Conservation (phyloP, 2,797 vertebrate species). For the Siniperca undulata region DNA sequence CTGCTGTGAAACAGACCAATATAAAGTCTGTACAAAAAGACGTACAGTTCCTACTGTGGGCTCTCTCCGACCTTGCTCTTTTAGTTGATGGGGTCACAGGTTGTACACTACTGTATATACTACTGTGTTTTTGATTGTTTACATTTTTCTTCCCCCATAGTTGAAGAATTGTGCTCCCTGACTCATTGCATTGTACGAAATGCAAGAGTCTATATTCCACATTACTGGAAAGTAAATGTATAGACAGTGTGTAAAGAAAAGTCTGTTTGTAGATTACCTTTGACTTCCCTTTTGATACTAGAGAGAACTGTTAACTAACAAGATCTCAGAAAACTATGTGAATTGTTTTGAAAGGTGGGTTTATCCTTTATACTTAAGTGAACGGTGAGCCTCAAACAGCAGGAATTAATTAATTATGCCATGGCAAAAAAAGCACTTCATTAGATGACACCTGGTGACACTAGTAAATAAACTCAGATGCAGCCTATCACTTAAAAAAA, state of each 20-base stretch:
- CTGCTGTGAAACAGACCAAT: background rate
- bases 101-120: background rate
- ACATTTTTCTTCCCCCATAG: background rate
- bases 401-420: background rate
- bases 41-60: background rate
- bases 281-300: background rate
- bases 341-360: background rate
- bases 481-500: slow-evolving; percentile 1
- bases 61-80: background rate
- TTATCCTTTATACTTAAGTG: background rate
- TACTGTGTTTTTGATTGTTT: background rate
- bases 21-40: background rate
- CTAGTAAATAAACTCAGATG: background rate
- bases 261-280: background rate
- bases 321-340: background rate
- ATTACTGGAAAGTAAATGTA: background rate
- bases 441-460: slow-evolving; percentile 13
- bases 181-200: background rate
- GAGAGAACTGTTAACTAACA: background rate
- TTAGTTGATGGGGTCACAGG: background rate
- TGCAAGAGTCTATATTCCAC: background rate
- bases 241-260: too few relatives aligned
- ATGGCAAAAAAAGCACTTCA: background rate
- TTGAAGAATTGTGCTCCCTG: background rate
- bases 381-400: background rate